A percentile compares a stretch with the other conserved stretches of the same genome.
These are phyloP conservation scores for Microcebus lehilahytsara DNA, from an alignment of 2,113 vertebrate genomes.

Conservation along the genomic window DNA sequence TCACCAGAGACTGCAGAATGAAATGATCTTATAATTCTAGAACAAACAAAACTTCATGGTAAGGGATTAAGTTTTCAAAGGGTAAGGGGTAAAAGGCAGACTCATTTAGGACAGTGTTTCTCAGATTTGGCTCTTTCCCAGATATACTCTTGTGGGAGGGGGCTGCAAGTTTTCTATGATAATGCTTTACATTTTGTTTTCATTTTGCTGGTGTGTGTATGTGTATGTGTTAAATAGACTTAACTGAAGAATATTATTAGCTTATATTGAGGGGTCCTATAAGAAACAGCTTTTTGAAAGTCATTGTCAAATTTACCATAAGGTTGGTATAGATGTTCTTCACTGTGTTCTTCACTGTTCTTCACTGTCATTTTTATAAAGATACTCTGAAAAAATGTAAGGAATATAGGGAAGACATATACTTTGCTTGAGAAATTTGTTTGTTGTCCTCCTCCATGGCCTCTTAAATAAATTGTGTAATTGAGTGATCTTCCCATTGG, in stretches of 20 bases:
- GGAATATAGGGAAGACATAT: neutral
- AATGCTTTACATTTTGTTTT: neutral
- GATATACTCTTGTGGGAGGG: neutral
- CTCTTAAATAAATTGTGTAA: neutral
- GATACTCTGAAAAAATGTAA: neutral
- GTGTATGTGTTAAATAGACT: neutral
- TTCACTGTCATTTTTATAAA: neutral
- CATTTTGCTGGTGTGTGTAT: neutral
- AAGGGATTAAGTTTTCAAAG: neutral
- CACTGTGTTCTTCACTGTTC: too few species aligned
- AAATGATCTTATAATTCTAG: neutral
- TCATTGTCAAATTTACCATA: too few species aligned
- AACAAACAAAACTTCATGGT: neutral
- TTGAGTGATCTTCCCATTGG: neutral
- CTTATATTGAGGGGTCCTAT: neutral
- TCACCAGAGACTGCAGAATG: neutral
- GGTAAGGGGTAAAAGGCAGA: neutral
- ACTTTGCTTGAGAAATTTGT: neutral
- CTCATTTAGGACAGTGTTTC: neutral
- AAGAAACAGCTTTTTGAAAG: neutral
- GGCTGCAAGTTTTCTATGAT: neutral
- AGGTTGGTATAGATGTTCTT: neutral
- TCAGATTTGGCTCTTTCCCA: constrained; percentile 6
- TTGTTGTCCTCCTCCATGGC: fast-evolving
- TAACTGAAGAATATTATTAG: neutral